Base-by-base conservation (phyloP, 35 echinoderm and acorn worm species). In the Apostichopus californicus region DNA sequence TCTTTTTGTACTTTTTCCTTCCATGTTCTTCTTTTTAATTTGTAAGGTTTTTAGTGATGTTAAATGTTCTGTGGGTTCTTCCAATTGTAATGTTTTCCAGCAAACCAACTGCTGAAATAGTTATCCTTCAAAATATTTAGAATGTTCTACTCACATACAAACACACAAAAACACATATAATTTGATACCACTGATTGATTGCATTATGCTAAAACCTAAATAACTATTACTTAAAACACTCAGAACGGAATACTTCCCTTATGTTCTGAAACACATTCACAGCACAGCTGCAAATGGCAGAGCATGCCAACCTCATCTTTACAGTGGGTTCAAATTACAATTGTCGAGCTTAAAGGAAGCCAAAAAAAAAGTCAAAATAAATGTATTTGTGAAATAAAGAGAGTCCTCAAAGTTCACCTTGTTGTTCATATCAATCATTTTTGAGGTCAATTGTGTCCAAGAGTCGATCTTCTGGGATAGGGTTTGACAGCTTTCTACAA, bases 401-500 rank as follows among this genome's bases (percentile, higher is more conserved):
- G 71, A 18, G 71, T 75, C 28, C 57, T 85, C 23, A 85, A 20
- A 60, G 23, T 85, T 85, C 55, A 85, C 55, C 57, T 85, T 56
- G 81, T 12, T 4, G 81, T 85, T 85, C 57, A n/a, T 85, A 56
- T 85, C 54, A 85, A 55, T 85, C 81, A 58, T 85, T 55, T 85
- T 85, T 85, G 54, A 75, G 81, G 81, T 85, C 81, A 85, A 85
- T 59, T 58, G 71, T 75, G n/a, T 10, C 22, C 18, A 59, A 25
- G 57, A 85, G 55, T 59, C 55, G 55, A 59, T 85, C 81, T 59
- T 85, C 54, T 85, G 81, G 81, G 81, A 85, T 25, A 21, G 55
- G 15, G 57, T 59, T 85, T 59, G 55, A 60, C 81, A 23, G 81
- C 57, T 85, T 6, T 52, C 15, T 55, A 54, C 81, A 17, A 85